phyloP scores from a whole-genome alignment of 2,888 invertebrate species.

The Octodonta nipae region DNA sequence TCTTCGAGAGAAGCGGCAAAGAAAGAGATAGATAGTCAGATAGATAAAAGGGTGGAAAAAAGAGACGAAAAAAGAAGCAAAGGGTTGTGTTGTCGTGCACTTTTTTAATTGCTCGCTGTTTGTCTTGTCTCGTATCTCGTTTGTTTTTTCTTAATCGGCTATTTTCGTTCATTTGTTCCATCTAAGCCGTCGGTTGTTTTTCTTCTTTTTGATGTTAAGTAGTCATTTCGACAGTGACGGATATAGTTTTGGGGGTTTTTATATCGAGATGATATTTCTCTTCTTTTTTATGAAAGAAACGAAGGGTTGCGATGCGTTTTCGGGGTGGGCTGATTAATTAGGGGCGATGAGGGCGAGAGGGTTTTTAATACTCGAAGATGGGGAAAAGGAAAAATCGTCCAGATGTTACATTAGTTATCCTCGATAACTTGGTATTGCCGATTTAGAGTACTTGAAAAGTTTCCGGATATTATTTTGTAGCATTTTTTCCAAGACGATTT shows the following conservation, averaged over 20 bases:
- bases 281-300: too few species aligned
- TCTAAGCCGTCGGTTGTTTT: conserved; percentile 19
- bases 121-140: conserved; percentile 25
- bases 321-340: too few species aligned
- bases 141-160: conserved; percentile 27
- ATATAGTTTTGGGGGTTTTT: conserved; percentile 15
- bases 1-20: not conserved
- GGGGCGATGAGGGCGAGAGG: too few species aligned
- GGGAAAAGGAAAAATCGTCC: too few species aligned
- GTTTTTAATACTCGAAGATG: too few species aligned
- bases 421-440: too few species aligned
- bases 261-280: conserved; percentile 15
- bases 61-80: conserved; percentile 14
- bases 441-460: too few species aligned
- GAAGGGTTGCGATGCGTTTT: too few species aligned
- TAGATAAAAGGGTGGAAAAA: too few species aligned
- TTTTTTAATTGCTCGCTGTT: conserved; percentile 27
- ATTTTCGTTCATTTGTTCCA: conserved; percentile 24
- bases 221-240: conserved; percentile 15
- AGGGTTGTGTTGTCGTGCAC: conserved; percentile 23
- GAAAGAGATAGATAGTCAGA: conserved; percentile 13
- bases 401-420: too few species aligned
- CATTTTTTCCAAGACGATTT: too few species aligned
- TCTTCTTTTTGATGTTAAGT: conserved; percentile 17
- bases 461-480: too few species aligned